phyloP scores from a whole-genome alignment of 2,113 vertebrate species.

The Passer montanus region DNA sequence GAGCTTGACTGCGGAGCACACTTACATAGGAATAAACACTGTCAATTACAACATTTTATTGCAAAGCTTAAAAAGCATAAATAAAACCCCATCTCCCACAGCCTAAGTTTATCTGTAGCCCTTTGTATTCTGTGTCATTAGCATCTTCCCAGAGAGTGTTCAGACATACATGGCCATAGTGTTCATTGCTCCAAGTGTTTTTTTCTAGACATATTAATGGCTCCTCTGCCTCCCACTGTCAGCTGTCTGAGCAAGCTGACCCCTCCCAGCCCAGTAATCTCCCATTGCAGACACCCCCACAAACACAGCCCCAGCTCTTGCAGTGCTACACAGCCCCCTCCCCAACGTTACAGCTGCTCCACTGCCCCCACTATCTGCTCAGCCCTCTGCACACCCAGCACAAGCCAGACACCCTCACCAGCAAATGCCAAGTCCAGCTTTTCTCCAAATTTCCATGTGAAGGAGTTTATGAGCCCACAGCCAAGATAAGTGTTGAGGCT shows the following conservation, averaged over 20 bases:
- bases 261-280: fast-evolving
- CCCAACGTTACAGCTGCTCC: background rate
- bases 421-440: background rate
- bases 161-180: fast-evolving
- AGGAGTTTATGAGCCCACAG: background rate
- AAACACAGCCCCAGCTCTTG: background rate
- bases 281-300: background rate
- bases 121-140: background rate
- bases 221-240: background rate
- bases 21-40: background rate
- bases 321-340: background rate
- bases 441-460: background rate
- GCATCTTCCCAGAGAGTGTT: background rate
- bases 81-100: background rate
- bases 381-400: background rate
- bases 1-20: background rate
- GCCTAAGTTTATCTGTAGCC: constrained; percentile 6
- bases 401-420: background rate
- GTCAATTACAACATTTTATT: background rate
- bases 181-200: background rate
- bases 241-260: background rate
- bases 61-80: background rate
- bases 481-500: background rate
- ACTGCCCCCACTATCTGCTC: background rate
- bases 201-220: background rate